Evolutionary conservation across 2,113 vertebrate genomes (phyloP), one percentile per base, ranked within the genome.

Genomic region (Ophthalmolycus amberensis): DNA sequence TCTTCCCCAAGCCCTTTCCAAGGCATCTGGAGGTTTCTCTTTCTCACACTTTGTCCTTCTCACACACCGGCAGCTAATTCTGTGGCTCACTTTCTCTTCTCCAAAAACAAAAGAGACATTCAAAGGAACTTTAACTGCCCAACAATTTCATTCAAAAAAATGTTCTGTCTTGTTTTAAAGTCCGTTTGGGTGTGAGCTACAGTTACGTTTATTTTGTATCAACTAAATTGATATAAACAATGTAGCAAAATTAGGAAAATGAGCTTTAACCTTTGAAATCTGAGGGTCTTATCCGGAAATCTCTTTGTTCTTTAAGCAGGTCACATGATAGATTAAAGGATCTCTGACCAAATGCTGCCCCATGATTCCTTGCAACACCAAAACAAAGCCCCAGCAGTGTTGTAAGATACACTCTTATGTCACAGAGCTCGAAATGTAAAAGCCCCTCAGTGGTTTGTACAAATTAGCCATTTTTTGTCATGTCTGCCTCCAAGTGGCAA

Each of bases 1-100:
- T 91, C 90, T 80, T 86, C 74, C 83, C 56, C 59, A 56, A 65
- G 34, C 25, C 32, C 69, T 60, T 42, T 82, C 82, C 77, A 82
- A 75, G 72, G 77, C 75, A 75, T 77, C 25, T 34, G 48, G 25
- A 18, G 9, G 9, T n/a, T 66, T 79, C 20, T 63, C 77, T 5
- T 32, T 64, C 34, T 48, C 75, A 62, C 62, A 5, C 32, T 38
- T 58, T 27, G 27, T 66, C 46, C 9, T 25, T 20, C 54, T 58
- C 62, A 18, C 32, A 76, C 38, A 5, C 44, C 54, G 2, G 11
- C 42, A 22, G 20, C n/a, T 80, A n/a, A 34, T n/a, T 65, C 15
- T 25, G 32, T 68, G 4, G 0, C 27, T 52, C 25, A 32, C 22
- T 20, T 25, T 34, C 6, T 46, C 5, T 63, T 6, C 0, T 5